phyloP scores from a whole-genome alignment of 2,797 vertebrate species.

The Cossypha niveicapilla region DNA sequence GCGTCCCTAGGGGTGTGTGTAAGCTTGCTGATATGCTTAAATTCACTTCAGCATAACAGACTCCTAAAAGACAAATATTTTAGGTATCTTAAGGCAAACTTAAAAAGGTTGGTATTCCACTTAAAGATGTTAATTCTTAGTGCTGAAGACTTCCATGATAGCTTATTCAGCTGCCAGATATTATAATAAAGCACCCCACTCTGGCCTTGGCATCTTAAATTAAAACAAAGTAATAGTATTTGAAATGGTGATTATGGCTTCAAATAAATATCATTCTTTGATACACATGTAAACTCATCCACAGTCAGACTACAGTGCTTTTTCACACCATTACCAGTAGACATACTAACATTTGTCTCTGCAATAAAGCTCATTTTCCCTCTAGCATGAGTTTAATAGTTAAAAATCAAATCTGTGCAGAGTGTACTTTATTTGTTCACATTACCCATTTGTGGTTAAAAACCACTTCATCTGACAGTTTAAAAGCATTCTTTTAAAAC shows the following conservation, averaged over 20 bases:
- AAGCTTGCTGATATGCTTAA: not conserved
- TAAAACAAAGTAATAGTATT: not conserved
- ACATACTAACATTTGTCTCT: not conserved
- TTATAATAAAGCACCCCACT: not conserved
- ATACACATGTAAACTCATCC: not conserved
- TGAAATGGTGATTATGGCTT: not conserved
- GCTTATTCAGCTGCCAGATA: not conserved
- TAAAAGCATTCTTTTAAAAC: constrained; percentile 73
- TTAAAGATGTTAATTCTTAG: not conserved
- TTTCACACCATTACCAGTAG: fast-evolving
- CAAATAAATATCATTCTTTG: not conserved
- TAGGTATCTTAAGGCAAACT: not conserved
- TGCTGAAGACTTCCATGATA: not conserved
- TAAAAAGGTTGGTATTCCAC: not conserved
- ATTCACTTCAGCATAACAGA: not conserved
- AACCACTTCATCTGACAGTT: constrained; percentile 70
- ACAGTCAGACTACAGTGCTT: not conserved
- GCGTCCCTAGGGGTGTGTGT: not conserved
- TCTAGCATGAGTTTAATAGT: constrained; percentile 45
- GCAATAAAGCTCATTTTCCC: not conserved
- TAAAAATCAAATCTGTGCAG: constrained; percentile 50
- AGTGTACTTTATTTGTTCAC: constrained; percentile 75
- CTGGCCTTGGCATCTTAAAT: not conserved
- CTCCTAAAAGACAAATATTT: not conserved
- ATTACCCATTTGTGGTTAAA: constrained; percentile 70